A percentile compares a stretch with the other conserved stretches of the same genome.
These are phyloP conservation scores for Rhodeus uyekii DNA, from an alignment of 2,797 vertebrate genomes.

Conservation along the genomic window DNA sequence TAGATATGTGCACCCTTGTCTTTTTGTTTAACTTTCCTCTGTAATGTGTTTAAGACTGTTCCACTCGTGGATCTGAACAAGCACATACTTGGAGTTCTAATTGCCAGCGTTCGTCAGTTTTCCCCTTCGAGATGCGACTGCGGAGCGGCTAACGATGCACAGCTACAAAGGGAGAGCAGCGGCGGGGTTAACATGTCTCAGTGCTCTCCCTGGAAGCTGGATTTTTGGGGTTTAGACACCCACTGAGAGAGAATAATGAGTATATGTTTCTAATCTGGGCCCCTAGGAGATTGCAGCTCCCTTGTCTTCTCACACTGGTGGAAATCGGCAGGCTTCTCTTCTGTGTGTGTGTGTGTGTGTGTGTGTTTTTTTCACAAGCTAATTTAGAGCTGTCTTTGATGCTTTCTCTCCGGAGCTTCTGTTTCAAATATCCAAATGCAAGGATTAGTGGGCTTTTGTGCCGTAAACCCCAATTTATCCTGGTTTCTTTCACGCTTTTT, in stretches of 20 bases:
- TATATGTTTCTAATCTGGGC: conserved; percentile 86
- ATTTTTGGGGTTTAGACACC: conserved; percentile 83
- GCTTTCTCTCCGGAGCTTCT: conserved; percentile 80
- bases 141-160: conserved; percentile 70
- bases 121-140: conserved; percentile 61
- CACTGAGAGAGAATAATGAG: conserved; percentile 85
- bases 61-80: conserved; percentile 69
- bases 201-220: conserved; percentile 76
- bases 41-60: conserved; percentile 67
- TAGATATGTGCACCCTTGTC: conserved; percentile 17
- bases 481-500: conserved; percentile 66
- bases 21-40: conserved; percentile 44
- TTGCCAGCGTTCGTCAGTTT: conserved; percentile 72
- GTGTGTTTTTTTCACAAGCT: conserved; percentile 71
- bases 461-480: conserved; percentile 83
- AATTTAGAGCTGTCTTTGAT: conserved; percentile 84
- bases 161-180: conserved; percentile 73
- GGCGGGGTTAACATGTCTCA: conserved; percentile 70
- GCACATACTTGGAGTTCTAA: conserved; percentile 71
- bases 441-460: conserved; percentile 84
- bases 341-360: conserved; percentile 53
- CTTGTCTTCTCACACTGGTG: conserved; percentile 76
- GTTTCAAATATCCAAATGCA: conserved; percentile 87
- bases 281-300: conserved; percentile 79
- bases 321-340: conserved; percentile 70